Base-by-base conservation (phyloP, 2,113 vertebrate genomes). In the Brachyistius frenatus region DNA sequence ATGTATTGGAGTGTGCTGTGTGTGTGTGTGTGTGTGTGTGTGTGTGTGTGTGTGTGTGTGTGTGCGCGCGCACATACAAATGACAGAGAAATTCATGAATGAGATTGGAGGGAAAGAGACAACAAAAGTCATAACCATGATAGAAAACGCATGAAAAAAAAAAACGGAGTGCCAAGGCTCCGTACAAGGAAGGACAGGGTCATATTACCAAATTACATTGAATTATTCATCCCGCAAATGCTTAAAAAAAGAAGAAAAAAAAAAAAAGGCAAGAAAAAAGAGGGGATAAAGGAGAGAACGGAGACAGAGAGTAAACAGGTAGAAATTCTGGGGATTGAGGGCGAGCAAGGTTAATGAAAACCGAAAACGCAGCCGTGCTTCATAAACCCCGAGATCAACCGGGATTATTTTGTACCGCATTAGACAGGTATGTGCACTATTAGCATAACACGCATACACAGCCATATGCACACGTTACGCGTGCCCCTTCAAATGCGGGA, bases 261-360 rank as follows among this genome's bases (percentile, higher is more conserved):
- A 53, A 23, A 7, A 37, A 37, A 5, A 11, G 13, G 41, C 3
- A 4, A 4, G 4, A 50, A 13, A 56, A 54, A 10, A 16, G 8
- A 55, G 44, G 11, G 15, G 4, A 10, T 36, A 67, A 47, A 63
- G 46, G 16, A 49, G 31, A 0, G 23, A 58, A 56, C 39, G n/a
- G 60, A 46, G 50, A 54, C 2, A 55, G 64, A 62, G 76, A 71
- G 39, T 70, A 62, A 57, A 62, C 47, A 71, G 75, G 85, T 39
- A 73, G 63, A 67, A 86, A 72, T 85, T 65, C 37, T 4, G 47
- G 35, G 47, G 82, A 90, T 83, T 83, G 81, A 80, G 86, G 82
- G 78, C 44, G 39, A 70, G 83, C 61, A 49, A 80, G 85, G 89
- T 88, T 88, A 92, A 93, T 92, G 82, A 91, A 81, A 88, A 86